Conservation (phyloP, 2,888 invertebrate genomes). For the Bembecia ichneumoniformis region DNA sequence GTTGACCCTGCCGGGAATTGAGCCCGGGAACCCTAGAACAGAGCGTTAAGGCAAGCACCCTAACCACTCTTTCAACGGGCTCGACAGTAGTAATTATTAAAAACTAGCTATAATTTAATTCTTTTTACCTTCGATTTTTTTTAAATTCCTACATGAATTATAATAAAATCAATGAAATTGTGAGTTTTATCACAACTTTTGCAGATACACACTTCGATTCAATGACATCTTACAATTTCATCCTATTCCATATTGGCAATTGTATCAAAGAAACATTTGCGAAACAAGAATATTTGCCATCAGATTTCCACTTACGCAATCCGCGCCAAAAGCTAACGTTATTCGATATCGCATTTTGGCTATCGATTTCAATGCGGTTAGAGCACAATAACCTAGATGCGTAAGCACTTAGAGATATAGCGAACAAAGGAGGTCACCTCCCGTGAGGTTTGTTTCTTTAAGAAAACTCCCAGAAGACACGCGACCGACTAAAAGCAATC, state of each 20-base stretch:
- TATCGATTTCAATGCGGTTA: constrained; percentile 42
- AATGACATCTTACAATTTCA: too few species aligned
- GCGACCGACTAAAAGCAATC: constrained; percentile 4
- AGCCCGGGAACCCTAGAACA: too few species aligned
- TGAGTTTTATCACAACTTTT: too few species aligned
- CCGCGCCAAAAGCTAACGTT: constrained; percentile 36
- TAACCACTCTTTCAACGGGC: too few species aligned
- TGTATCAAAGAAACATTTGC: neutral
- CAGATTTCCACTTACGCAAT: constrained; percentile 26
- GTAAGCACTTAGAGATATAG: constrained; percentile 57
- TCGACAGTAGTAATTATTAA: too few species aligned
- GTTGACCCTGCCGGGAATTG: too few species aligned
- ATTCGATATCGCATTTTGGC: constrained; percentile 34
- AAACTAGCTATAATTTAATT: neutral
- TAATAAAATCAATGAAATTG: too few species aligned
- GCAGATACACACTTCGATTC: too few species aligned
- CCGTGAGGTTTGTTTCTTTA: constrained; percentile 23
- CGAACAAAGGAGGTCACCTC: constrained; percentile 51
- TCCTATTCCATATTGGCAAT: too few species aligned
- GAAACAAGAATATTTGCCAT: neutral
- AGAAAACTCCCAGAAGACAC: neutral
- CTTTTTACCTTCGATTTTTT: neutral
- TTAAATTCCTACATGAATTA: neutral
- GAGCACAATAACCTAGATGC: constrained; percentile 58
- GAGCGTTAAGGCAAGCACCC: too few species aligned